These are phyloP conservation scores for Drosophila oshimai DNA, from an alignment of 1,140 invertebrate species.

Conservation along the genomic window DNA sequence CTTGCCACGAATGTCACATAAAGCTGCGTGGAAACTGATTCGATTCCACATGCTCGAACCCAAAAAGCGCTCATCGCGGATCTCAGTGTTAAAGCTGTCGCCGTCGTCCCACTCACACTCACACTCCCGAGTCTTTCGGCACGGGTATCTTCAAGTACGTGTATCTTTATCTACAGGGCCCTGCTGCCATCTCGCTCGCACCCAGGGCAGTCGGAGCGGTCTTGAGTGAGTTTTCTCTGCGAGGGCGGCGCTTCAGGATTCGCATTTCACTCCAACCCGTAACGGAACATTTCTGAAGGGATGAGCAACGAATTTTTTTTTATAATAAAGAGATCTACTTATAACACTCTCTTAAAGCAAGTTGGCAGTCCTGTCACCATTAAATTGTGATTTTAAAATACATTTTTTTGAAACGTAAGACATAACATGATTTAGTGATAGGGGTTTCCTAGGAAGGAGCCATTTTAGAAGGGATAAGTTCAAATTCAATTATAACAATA, in stretches of 20 bases:
- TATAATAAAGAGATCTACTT: not conserved
- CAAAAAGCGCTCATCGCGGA: constrained; percentile 44
- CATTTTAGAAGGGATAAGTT: too few relatives aligned
- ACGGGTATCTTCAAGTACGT: too few relatives aligned
- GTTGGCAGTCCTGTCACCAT: not conserved
- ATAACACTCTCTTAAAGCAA: not conserved
- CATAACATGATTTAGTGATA: too few relatives aligned
- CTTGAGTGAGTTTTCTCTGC: constrained; percentile 37
- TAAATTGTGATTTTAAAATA: not conserved
- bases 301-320: too few relatives aligned
- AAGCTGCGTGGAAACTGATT: constrained; percentile 72
- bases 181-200: not conserved
- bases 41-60: constrained; percentile 18
- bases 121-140: too few relatives aligned
- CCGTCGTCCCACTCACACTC: constrained; percentile 23
- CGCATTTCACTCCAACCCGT: constrained; percentile 5
- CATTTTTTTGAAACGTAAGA: not conserved
- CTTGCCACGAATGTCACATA: constrained; percentile 70
- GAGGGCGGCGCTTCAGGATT: constrained; percentile 68
- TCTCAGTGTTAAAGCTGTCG: constrained; percentile 40
- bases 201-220: not conserved
- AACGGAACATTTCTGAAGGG: constrained; percentile 23
- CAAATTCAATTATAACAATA: too few relatives aligned
- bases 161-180: too few relatives aligned
- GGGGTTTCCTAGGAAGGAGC: too few relatives aligned